Conservation (phyloP, 2,888 invertebrate genomes). For the Lithosia quadra region DNA sequence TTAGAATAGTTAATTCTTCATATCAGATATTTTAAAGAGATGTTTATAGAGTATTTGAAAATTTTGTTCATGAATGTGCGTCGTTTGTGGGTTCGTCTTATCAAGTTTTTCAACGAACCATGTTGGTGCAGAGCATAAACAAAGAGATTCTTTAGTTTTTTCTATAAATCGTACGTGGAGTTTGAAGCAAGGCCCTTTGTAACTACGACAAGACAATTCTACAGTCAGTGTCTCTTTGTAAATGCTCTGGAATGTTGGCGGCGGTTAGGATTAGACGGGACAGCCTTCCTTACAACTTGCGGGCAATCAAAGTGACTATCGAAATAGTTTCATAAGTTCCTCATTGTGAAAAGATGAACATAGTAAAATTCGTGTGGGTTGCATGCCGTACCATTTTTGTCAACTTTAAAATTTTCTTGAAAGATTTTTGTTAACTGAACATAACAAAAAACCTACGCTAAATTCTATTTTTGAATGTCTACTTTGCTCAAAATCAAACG, state of each 20-base stretch:
- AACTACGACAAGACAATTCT: neutral
- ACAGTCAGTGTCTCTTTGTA: conserved; percentile 3
- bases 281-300: conserved; percentile 6
- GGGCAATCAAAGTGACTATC: neutral
- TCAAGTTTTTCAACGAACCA: conserved; percentile 78
- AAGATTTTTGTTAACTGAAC: too few species aligned
- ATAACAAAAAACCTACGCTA: too few species aligned
- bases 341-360: neutral
- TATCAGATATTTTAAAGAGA: conserved; percentile 78
- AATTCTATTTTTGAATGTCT: neutral
- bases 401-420: too few species aligned
- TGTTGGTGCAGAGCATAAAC: conserved; percentile 25
- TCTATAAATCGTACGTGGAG: neutral
- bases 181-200: neutral
- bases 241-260: neutral
- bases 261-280: neutral
- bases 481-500: neutral
- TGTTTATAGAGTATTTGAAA: conserved; percentile 62
- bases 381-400: neutral
- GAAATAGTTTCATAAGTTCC: neutral
- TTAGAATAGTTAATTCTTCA: conserved; percentile 78
- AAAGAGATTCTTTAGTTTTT: conserved; percentile 6
- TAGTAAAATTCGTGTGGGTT: neutral
- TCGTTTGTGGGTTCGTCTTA: conserved; percentile 46
- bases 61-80: conserved; percentile 62